phyloP scores from a whole-genome alignment of 2,797 vertebrate species.

The Threskiornis aethiopicus region DNA sequence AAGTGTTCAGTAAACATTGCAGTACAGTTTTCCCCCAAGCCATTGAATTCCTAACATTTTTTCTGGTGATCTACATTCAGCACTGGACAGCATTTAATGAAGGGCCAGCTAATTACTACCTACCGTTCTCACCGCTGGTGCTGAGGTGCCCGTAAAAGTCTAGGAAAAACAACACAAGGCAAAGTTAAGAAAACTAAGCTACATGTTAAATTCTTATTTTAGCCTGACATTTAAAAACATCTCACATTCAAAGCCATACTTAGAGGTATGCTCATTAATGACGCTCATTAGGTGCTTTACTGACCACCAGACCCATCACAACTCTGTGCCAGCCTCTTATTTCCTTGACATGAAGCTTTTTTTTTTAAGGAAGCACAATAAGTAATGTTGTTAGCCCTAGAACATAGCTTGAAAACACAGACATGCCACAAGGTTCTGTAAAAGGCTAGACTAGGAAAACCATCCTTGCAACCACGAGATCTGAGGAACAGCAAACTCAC shows the following conservation, averaged over 20 bases:
- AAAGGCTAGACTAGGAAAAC: neutral
- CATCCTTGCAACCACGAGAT: neutral
- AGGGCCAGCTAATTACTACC: conserved; percentile 49
- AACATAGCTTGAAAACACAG: neutral
- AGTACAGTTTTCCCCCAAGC: neutral
- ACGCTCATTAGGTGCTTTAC: neutral
- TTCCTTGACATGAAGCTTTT: neutral
- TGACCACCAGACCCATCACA: neutral
- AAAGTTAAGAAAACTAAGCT: conserved; percentile 50
- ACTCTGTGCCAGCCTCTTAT: neutral
- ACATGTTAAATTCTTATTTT: neutral
- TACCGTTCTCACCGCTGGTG: conserved; percentile 58
- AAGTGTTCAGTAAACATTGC: neutral
- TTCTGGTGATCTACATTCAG: conserved; percentile 21
- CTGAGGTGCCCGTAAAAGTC: conserved; percentile 43
- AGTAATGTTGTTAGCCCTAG: neutral
- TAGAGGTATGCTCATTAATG: neutral
- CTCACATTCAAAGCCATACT: neutral
- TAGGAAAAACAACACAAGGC: conserved; percentile 64
- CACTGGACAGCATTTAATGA: conserved; percentile 47
- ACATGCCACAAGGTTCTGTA: neutral
- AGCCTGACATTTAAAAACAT: neutral
- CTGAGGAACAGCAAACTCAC: neutral
- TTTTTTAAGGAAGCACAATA: neutral
- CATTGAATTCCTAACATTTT: conserved; percentile 51